Conservation (phyloP, 2,113 vertebrate genomes). For the Acanthochromis polyacanthus region DNA sequence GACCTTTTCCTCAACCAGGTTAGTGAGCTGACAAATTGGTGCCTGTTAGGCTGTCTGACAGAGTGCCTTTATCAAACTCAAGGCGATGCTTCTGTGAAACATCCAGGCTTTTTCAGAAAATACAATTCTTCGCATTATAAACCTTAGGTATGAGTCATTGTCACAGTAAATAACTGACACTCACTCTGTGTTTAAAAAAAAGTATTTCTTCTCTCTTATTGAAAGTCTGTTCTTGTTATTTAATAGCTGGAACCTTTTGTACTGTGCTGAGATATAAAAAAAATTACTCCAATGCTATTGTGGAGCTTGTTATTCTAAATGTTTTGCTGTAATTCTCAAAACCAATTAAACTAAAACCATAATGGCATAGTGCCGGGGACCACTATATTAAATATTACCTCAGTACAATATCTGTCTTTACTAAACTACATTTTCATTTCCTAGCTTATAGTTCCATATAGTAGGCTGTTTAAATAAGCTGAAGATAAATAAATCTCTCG, state of each 20-base stretch:
- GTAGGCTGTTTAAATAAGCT: not conserved
- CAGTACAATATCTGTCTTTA: not conserved
- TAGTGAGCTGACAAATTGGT: constrained; percentile 9
- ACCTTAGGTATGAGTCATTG: not conserved
- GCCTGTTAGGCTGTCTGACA: not conserved
- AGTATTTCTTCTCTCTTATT: not conserved
- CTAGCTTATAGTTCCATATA: not conserved
- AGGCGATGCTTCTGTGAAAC: not conserved
- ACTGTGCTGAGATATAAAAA: not conserved
- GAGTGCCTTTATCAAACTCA: not conserved
- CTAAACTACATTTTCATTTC: not conserved
- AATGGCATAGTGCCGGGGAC: not conserved
- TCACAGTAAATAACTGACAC: not conserved
- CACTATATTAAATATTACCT: not conserved
- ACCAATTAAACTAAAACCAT: not conserved
- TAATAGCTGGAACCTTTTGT: constrained; percentile 3
- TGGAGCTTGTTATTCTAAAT: not conserved
- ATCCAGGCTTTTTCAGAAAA: not conserved
- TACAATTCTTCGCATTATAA: not conserved
- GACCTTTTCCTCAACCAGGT: constrained; percentile 97
- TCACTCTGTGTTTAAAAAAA: constrained; percentile 7
- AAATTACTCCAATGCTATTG: too few relatives aligned
- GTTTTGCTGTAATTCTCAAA: not conserved
- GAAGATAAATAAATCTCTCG: not conserved
- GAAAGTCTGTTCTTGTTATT: constrained; percentile 16